A percentile compares a stretch with the other conserved stretches of the same genome.
Conservation (phyloP, 1,140 invertebrate genomes). For the Drosophila pruinosa region DNA sequence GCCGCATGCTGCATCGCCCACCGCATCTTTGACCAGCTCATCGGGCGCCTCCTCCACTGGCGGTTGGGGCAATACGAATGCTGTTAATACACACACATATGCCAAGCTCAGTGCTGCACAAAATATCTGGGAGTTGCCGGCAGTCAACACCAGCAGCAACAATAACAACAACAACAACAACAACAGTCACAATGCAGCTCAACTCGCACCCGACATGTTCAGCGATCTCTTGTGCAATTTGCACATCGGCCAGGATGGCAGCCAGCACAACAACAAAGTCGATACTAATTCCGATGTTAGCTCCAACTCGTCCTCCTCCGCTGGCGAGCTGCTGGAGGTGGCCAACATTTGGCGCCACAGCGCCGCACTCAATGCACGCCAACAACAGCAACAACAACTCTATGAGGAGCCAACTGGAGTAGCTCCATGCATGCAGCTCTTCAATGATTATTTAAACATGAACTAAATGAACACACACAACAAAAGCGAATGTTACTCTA, state of each 20-base stretch:
- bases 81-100: constrained; percentile 45
- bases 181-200: constrained; percentile 8
- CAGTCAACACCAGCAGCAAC: constrained; percentile 29
- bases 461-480: constrained; percentile 75
- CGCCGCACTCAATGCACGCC: constrained; percentile 27
- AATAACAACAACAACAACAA: constrained; percentile 3
- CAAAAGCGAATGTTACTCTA: constrained; percentile 54
- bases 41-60: constrained; percentile 49
- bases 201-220: constrained; percentile 64
- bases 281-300: constrained; percentile 59
- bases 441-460: constrained; percentile 86
- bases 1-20: constrained; percentile 67
- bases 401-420: constrained; percentile 61
- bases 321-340: constrained; percentile 56
- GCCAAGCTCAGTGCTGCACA: constrained; percentile 52
- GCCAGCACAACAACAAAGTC: constrained; percentile 10
- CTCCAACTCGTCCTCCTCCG: constrained; percentile 68
- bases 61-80: constrained; percentile 26
- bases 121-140: constrained; percentile 77
- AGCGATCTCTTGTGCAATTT: constrained; percentile 76
- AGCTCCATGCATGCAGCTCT: constrained; percentile 84
- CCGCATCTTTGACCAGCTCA: constrained; percentile 62
- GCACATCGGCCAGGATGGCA: constrained; percentile 53
- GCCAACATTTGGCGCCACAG: constrained; percentile 59
- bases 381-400: constrained; percentile 26